Conservation (phyloP, 2,113 vertebrate species). For the Eira barbara region DNA sequence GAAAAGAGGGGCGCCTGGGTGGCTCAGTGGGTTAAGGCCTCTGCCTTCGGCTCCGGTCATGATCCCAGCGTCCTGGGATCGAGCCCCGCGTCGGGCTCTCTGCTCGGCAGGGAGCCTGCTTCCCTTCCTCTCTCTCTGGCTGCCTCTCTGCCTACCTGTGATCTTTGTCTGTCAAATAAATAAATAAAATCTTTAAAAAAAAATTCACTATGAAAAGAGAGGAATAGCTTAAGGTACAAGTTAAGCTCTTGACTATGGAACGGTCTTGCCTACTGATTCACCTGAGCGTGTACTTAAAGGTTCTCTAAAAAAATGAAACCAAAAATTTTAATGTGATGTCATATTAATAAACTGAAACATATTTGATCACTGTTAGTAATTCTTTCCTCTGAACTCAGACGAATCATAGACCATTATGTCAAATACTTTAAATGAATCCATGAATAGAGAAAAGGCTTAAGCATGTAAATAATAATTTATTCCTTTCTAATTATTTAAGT, state of each 20-base stretch:
- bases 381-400: background rate
- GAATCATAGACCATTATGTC: background rate
- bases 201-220: slow-evolving; percentile 1
- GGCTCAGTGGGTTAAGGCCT: too few relatives aligned
- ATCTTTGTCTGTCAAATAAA: too few relatives aligned
- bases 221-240: background rate
- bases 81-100: too few relatives aligned
- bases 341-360: background rate
- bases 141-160: too few relatives aligned
- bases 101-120: too few relatives aligned
- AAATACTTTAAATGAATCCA: background rate
- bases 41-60: too few relatives aligned
- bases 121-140: too few relatives aligned
- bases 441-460: background rate
- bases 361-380: background rate
- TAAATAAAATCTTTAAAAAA: too few relatives aligned
- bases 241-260: background rate
- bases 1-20: background rate
- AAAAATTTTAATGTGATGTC: background rate
- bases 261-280: background rate
- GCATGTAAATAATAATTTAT: background rate
- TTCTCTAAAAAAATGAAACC: background rate
- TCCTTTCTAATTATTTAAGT: background rate
- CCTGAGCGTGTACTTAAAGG: background rate
- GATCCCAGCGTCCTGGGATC: too few relatives aligned